These are phyloP conservation scores for Macrostomum cliftonense DNA, from an alignment of 2,888 invertebrate species.

Conservation along the genomic window DNA sequence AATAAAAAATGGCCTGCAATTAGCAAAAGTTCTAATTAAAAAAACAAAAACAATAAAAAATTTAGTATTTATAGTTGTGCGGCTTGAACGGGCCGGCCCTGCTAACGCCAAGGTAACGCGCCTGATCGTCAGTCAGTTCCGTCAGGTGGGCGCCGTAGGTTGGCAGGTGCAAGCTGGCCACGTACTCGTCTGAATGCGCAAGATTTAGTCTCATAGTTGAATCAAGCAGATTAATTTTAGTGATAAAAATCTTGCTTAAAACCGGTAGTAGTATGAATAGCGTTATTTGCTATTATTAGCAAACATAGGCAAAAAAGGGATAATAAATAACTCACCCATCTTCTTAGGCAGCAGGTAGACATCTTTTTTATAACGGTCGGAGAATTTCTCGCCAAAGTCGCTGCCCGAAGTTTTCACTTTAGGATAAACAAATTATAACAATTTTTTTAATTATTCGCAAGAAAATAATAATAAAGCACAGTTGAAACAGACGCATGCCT, in stretches of 20 bases:
- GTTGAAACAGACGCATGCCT: too few relatives aligned
- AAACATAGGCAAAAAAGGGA: too few relatives aligned
- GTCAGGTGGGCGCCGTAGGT: slow-evolving; percentile 93
- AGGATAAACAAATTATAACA: too few relatives aligned
- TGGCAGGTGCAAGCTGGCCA: slow-evolving; percentile 81
- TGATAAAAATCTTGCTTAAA: background rate
- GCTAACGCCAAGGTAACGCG: slow-evolving; percentile 84
- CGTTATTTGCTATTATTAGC: background rate
- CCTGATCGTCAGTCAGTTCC: slow-evolving; percentile 82
- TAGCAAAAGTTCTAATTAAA: background rate
- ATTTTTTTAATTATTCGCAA: too few relatives aligned
- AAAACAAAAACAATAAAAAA: too few relatives aligned
- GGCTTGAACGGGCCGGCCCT: slow-evolving; percentile 97
- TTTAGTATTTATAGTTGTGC: slow-evolving; percentile 55
- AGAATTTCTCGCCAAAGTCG: slow-evolving; percentile 41
- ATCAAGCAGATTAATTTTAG: too few relatives aligned
- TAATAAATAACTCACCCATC: slow-evolving; percentile 53
- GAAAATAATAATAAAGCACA: too few relatives aligned
- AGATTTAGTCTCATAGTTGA: too few relatives aligned
- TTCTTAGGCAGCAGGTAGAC: slow-evolving; percentile 92
- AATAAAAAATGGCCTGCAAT: too few relatives aligned
- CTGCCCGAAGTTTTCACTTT: too few relatives aligned
- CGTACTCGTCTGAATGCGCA: slow-evolving; percentile 83
- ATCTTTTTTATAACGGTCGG: slow-evolving; percentile 80
- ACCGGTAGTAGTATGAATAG: too few relatives aligned